Percentiles rank a stretch among this genome's conserved stretches.
phyloP scores from a whole-genome alignment of 2,797 vertebrate genomes.

The Tapera naevia region DNA sequence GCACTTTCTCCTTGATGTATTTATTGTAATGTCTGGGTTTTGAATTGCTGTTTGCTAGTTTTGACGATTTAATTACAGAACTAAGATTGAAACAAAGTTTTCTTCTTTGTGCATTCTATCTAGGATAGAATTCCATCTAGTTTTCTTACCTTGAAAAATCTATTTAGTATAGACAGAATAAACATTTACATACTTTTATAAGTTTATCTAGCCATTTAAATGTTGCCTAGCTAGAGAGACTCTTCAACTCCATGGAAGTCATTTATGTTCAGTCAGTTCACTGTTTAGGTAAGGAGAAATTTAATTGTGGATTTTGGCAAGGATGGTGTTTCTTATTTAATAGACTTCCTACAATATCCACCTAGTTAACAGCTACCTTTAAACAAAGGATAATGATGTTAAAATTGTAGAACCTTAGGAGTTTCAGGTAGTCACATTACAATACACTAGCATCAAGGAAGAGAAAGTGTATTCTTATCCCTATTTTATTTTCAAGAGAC shows the following conservation, averaged over 20 bases:
- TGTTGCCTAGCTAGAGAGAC: background rate
- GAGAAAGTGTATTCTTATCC: background rate
- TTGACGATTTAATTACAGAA: background rate
- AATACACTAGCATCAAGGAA: background rate
- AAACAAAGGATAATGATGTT: background rate
- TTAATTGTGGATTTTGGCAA: background rate
- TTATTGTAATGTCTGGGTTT: background rate
- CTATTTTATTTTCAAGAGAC: constrained; percentile 33
- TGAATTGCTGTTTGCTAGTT: background rate
- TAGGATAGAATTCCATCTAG: background rate
- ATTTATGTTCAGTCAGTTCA: background rate
- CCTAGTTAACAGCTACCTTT: background rate
- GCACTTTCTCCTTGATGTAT: background rate
- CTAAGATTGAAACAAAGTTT: background rate
- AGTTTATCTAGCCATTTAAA: background rate
- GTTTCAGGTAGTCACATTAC: background rate
- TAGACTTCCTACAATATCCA: background rate
- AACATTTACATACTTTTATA: background rate
- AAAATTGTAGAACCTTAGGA: background rate
- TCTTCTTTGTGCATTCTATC: background rate
- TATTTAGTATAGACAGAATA: background rate
- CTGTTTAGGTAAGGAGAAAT: background rate
- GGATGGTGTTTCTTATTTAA: background rate
- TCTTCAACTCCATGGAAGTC: background rate
- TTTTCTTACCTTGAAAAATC: background rate